These are phyloP conservation scores for Entomobrya multifasciata DNA, from an alignment of 2,888 invertebrate species.

Conservation along the genomic window DNA sequence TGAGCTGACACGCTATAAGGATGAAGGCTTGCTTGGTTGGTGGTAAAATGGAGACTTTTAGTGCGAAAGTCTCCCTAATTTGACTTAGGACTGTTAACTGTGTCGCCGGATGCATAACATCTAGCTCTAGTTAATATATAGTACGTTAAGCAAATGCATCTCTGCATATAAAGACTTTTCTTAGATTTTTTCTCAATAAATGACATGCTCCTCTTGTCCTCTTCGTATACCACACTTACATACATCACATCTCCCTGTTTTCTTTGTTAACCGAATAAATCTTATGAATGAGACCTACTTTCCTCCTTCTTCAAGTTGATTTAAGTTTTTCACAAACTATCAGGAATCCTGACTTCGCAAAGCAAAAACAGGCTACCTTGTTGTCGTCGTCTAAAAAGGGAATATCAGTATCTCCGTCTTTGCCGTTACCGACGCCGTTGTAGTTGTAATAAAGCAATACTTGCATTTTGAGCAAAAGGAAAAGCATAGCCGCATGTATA, in stretches of 20 bases:
- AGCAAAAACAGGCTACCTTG: background rate
- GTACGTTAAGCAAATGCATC: background rate
- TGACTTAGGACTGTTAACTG: constrained; percentile 29
- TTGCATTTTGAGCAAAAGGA: constrained; percentile 7
- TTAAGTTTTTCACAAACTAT: constrained; percentile 40
- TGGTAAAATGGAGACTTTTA: background rate
- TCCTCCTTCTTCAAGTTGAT: constrained; percentile 47
- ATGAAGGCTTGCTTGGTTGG: constrained; percentile 7
- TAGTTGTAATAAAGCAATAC: constrained; percentile 46
- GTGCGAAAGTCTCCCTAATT: constrained; percentile 53
- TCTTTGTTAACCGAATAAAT: constrained; percentile 56
- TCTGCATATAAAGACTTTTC: background rate
- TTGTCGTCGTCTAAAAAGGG: background rate
- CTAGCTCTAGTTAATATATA: background rate
- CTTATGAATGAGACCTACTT: constrained; percentile 58
- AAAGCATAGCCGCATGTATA: background rate
- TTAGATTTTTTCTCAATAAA: constrained; percentile 33
- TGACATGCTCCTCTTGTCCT: background rate
- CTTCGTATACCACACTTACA: background rate
- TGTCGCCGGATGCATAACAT: constrained; percentile 30
- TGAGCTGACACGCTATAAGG: constrained; percentile 22
- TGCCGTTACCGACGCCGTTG: constrained; percentile 41
- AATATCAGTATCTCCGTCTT: background rate
- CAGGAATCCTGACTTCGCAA: constrained; percentile 27
- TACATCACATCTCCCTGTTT: too few relatives aligned